These are phyloP conservation scores for Hypanus sabinus DNA, from an alignment of 2,113 vertebrate species.

Conservation along the genomic window DNA sequence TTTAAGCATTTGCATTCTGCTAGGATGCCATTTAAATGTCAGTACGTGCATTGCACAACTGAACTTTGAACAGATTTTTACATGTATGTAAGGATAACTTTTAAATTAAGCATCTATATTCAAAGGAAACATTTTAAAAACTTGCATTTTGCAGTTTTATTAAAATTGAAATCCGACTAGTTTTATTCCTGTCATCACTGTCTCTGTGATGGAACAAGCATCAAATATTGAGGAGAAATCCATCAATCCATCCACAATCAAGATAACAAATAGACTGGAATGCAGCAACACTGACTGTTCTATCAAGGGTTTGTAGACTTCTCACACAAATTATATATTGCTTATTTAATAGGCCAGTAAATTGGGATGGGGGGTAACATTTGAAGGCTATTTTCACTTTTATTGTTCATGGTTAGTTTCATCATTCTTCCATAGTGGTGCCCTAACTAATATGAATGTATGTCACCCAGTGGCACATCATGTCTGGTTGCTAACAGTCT, in stretches of 20 bases:
- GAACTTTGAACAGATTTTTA: not conserved
- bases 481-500: not conserved
- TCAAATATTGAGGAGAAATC: not conserved
- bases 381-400: not conserved
- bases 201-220: not conserved
- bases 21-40: too few species aligned
- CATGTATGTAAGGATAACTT: not conserved
- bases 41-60: not conserved
- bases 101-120: not conserved
- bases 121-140: not conserved
- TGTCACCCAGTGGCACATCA: not conserved
- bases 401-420: not conserved
- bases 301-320: not conserved
- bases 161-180: too few species aligned
- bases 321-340: too few species aligned
- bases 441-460: not conserved
- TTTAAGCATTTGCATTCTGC: too few species aligned
- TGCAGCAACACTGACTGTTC: not conserved
- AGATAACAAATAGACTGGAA: not conserved
- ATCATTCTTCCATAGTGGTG: not conserved
- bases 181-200: not conserved
- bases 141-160: not conserved
- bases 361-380: too few species aligned
- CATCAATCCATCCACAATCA: not conserved
- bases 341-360: not conserved